phyloP scores from a whole-genome alignment of 2,888 invertebrate genomes.

The Ischnus inquisitorius region DNA sequence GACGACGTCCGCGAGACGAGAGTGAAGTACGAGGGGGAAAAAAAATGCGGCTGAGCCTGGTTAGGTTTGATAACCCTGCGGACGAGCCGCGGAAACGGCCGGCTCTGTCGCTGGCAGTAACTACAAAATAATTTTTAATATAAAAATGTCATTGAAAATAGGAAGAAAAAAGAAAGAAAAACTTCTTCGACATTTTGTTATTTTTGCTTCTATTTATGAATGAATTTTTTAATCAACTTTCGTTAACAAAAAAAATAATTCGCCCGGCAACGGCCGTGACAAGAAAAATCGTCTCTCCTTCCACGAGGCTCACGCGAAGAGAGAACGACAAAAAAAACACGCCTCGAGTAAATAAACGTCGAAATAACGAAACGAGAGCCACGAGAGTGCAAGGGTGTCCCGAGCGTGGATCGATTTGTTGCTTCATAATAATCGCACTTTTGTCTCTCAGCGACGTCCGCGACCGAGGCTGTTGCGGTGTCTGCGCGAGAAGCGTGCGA shows the following conservation, averaged over 20 bases:
- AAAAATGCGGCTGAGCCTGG: neutral
- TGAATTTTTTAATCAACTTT: too few relatives aligned
- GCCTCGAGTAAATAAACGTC: neutral
- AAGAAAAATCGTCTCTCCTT: slow-evolving; percentile 17
- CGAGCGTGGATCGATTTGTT: neutral
- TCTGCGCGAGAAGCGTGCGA: slow-evolving; percentile 4
- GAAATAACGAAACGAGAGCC: neutral
- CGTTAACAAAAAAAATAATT: slow-evolving; percentile 1
- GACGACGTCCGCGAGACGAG: neutral
- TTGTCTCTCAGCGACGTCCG: neutral
- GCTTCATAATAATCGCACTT: neutral
- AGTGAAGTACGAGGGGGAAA: neutral
- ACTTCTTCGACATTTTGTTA: neutral
- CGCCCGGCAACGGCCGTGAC: slow-evolving; percentile 48
- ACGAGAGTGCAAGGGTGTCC: neutral
- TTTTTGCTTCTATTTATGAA: too few relatives aligned
- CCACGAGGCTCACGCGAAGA: neutral
- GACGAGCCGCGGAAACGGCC: neutral
- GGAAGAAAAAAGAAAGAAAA: neutral
- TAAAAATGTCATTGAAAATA: too few relatives aligned
- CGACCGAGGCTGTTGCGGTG: slow-evolving; percentile 2
- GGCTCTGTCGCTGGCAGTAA: neutral
- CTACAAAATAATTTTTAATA: too few relatives aligned
- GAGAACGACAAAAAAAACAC: neutral
- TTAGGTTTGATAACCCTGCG: slow-evolving; percentile 16